These are phyloP conservation scores for Tragulus kanchil DNA, from an alignment of 2,113 vertebrate genomes.

Conservation along the genomic window DNA sequence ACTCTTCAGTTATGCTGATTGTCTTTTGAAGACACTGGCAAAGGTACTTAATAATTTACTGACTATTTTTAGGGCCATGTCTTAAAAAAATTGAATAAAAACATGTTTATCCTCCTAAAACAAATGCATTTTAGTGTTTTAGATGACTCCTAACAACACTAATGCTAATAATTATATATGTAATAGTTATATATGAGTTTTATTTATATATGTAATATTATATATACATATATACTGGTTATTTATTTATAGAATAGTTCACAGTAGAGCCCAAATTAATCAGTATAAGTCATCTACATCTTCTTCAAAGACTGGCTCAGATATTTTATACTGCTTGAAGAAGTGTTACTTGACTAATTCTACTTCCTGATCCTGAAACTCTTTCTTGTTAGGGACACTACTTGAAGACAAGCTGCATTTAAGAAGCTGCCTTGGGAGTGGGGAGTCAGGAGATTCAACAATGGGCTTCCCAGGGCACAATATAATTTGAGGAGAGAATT, in stretches of 20 bases:
- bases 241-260: not conserved
- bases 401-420: not conserved
- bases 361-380: not conserved
- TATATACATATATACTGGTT: not conserved
- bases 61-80: not conserved
- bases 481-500: not conserved
- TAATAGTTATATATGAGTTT: not conserved
- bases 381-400: not conserved
- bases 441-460: not conserved
- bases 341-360: not conserved
- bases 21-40: not conserved
- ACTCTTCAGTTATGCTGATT: not conserved
- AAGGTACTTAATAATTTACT: not conserved
- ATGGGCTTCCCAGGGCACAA: not conserved
- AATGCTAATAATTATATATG: not conserved
- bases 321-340: not conserved
- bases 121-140: not conserved
- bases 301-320: not conserved
- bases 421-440: not conserved
- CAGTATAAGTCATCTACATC: not conserved
- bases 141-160: not conserved
- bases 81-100: not conserved
- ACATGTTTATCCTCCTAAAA: not conserved
- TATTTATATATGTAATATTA: not conserved
- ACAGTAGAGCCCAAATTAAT: not conserved